Evolutionary conservation across 2,888 invertebrate species (phyloP), one percentile per base, ranked within the genome.

Genomic region (Cosmia pyralina): DNA sequence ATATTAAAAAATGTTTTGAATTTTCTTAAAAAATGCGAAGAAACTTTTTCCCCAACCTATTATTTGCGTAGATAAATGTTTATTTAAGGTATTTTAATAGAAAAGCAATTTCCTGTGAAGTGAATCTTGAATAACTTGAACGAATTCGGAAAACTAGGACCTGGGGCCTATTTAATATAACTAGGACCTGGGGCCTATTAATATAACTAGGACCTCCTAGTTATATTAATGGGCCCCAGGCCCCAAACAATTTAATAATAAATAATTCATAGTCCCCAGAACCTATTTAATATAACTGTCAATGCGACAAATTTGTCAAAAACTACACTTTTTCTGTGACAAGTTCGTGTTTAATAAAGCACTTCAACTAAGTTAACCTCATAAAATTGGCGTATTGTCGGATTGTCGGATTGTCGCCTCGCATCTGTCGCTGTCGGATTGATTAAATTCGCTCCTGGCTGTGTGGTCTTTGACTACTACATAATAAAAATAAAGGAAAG

Each of bases 21-120:
- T n/a, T n/a, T n/a, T n/a, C n/a, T n/a, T n/a, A n/a, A n/a, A n/a
- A n/a, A n/a, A n/a, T n/a, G n/a, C n/a, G n/a, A n/a, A n/a, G n/a
- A n/a, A n/a, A n/a, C n/a, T n/a, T n/a, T n/a, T n/a, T n/a, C n/a
- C n/a, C n/a, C n/a, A n/a, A n/a, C n/a, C n/a, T n/a, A n/a, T n/a
- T n/a, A 48, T 55, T 74, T 68, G 38, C 6, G 22, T 69, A 41
- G 17, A 52, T 72, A 62, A 28, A 57, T 57, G 38, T 79, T 57
- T 65, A 62, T 66, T 79, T 19, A 52, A 22, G 38, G 60, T 59
- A 53, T 72, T 75, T 65, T 52, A 22, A 34, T 34, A 28, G 11
- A 41, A 70, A 60, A 38, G 60, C 50, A 46, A 72, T 79, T 66
- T 62, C 4, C 4, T 55, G 5, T 17, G 5, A 46, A 22, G 22